Percentiles rank a stretch among this genome's conserved stretches.
These are phyloP conservation scores for Antigone vipio DNA, from an alignment of 2,113 vertebrate species.

Conservation along the genomic window DNA sequence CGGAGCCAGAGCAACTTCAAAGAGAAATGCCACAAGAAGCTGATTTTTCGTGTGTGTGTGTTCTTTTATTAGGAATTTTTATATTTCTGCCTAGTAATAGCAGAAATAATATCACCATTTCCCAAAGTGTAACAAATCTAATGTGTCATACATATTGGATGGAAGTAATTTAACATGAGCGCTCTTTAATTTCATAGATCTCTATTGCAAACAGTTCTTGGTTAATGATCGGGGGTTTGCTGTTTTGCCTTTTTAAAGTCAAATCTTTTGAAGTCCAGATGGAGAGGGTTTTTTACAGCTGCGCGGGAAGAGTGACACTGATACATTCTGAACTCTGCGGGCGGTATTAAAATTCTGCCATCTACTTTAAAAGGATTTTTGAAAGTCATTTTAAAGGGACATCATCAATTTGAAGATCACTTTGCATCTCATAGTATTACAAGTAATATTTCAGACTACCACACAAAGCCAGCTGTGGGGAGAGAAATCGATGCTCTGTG, in stretches of 20 bases:
- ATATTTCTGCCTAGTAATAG: conserved; percentile 59
- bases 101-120: conserved; percentile 44
- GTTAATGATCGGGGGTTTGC: conserved; percentile 46
- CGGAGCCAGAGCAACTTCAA: conserved; percentile 57
- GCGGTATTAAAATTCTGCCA: conserved; percentile 31
- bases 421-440: neutral
- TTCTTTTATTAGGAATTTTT: conserved; percentile 66
- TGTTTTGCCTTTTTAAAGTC: conserved; percentile 46
- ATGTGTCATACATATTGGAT: conserved; percentile 56
- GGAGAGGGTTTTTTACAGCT: conserved; percentile 60
- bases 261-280: conserved; percentile 65
- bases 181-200: conserved; percentile 68
- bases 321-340: conserved; percentile 43
- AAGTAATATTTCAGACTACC: neutral
- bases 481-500: neutral
- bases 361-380: conserved; percentile 53
- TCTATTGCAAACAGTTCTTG: conserved; percentile 48
- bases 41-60: conserved; percentile 58
- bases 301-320: conserved; percentile 26
- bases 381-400: conserved; percentile 36
- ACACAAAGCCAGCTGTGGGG: neutral
- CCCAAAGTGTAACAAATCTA: conserved; percentile 64
- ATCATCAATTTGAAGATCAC: neutral
- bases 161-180: conserved; percentile 67
- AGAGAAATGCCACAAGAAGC: conserved; percentile 43